A percentile compares a stretch with the other conserved stretches of the same genome.
phyloP scores from a whole-genome alignment of 23 tunicate genomes.

The Phallusia fumigata region DNA sequence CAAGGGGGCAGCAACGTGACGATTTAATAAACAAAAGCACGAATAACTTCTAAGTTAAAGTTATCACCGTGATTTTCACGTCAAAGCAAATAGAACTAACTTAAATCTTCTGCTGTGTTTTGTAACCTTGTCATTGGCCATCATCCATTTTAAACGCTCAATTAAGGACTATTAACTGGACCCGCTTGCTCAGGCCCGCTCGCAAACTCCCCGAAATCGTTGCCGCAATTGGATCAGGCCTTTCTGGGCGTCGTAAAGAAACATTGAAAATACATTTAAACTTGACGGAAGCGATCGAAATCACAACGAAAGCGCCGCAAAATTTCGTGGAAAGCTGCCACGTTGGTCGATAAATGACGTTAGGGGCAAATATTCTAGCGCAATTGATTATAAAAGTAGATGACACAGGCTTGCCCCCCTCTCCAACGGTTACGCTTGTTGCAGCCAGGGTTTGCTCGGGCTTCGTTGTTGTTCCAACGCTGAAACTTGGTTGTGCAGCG shows the following conservation, averaged over 20 bases:
- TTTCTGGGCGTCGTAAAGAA: neutral
- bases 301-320: neutral
- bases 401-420: too few species aligned
- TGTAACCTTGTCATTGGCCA: too few species aligned
- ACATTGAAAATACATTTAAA: slow-evolving; percentile 10
- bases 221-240: neutral
- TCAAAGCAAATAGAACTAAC: too few species aligned
- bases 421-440: too few species aligned
- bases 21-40: too few species aligned
- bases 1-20: too few species aligned
- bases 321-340: neutral
- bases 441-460: too few species aligned
- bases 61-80: too few species aligned
- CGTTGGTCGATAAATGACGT: neutral
- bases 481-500: too few species aligned
- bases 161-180: neutral
- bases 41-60: too few species aligned
- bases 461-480: too few species aligned
- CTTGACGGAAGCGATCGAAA: neutral
- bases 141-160: neutral
- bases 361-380: neutral
- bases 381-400: neutral
- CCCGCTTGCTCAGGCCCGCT: neutral
- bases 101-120: too few species aligned
- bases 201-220: neutral